A percentile compares a stretch with the other conserved stretches of the same genome.
Evolutionary conservation across 2,888 invertebrate genomes (phyloP).

Genomic region (Mycalesis mineus): DNA sequence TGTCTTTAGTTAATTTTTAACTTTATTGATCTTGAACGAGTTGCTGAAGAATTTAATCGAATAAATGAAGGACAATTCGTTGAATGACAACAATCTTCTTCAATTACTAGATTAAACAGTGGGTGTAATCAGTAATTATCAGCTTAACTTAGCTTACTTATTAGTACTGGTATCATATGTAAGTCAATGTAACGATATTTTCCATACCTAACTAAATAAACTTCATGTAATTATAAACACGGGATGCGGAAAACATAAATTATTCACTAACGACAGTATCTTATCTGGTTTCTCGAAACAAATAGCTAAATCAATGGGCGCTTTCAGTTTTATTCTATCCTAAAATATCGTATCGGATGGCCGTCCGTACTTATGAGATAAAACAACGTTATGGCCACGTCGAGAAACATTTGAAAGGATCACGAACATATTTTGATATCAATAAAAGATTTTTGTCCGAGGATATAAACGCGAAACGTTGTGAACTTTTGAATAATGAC

Average conservation of each 20-base stretch:
- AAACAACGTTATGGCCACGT: conserved; percentile 49
- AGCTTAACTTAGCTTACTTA: too few species aligned
- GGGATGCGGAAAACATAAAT: conserved; percentile 22
- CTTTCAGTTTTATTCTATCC: conserved; percentile 37
- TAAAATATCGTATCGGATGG: conserved; percentile 40
- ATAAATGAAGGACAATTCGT: too few species aligned
- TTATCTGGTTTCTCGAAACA: conserved; percentile 38
- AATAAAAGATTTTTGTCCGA: conserved; percentile 65
- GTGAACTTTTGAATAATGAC: conserved; percentile 75
- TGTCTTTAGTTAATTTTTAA: too few species aligned
- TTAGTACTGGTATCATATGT: too few species aligned
- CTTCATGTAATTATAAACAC: neutral
- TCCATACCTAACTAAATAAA: neutral
- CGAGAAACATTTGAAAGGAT: conserved; percentile 51
- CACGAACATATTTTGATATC: conserved; percentile 67
- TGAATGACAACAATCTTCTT: too few species aligned
- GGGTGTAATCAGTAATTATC: too few species aligned
- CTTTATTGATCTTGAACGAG: too few species aligned
- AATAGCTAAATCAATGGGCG: conserved; percentile 48
- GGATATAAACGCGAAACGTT: conserved; percentile 65
- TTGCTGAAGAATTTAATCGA: too few species aligned
- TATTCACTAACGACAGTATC: conserved; percentile 9
- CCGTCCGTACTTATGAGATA: conserved; percentile 54
- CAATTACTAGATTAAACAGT: too few species aligned
- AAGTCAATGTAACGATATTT: too few species aligned